A percentile compares a stretch with the other conserved stretches of the same genome.
These are phyloP conservation scores for Acrobasis consociella DNA, from an alignment of 2,888 invertebrate genomes.

Conservation along the genomic window DNA sequence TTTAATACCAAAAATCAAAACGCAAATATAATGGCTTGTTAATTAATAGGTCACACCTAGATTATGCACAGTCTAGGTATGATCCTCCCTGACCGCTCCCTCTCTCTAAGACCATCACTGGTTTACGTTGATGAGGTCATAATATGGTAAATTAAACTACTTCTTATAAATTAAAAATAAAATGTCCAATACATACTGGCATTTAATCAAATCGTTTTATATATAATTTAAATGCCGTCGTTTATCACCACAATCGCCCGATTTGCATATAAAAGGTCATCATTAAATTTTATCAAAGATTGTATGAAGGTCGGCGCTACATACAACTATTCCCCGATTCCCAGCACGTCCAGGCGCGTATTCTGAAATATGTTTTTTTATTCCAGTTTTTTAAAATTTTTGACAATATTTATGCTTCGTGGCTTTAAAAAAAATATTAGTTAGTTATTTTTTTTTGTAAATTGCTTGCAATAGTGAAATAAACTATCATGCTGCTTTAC, in stretches of 20 bases:
- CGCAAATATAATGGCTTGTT: too few relatives aligned
- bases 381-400: too few relatives aligned
- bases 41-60: too few relatives aligned
- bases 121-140: neutral
- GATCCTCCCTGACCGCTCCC: too few relatives aligned
- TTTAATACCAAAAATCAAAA: too few relatives aligned
- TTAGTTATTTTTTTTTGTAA: too few relatives aligned
- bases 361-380: neutral
- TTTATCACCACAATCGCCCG: neutral
- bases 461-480: too few relatives aligned
- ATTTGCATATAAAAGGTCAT: constrained; percentile 2
- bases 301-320: neutral
- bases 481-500: too few relatives aligned
- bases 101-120: neutral
- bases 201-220: neutral
- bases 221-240: neutral
- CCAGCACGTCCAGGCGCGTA: neutral
- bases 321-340: neutral
- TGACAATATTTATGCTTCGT: too few relatives aligned
- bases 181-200: neutral
- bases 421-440: too few relatives aligned
- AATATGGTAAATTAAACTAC: neutral
- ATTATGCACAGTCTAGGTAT: too few relatives aligned
- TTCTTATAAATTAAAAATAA: neutral
- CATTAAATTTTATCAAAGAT: neutral